Conservation (phyloP, 2,888 invertebrate genomes). For the Trypoxylon attenuatum region DNA sequence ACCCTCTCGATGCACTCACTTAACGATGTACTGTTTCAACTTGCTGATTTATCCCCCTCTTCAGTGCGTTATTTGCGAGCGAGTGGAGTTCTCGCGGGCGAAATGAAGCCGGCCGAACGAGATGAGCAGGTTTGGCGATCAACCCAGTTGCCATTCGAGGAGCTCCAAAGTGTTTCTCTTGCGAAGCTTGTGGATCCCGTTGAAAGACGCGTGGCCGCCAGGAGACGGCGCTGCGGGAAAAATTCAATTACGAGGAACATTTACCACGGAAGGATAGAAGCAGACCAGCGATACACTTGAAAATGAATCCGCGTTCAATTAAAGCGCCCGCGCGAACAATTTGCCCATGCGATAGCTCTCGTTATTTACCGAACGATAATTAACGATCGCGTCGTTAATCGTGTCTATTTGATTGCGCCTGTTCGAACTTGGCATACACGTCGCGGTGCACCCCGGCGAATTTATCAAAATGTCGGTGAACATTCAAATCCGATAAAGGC, state of each 20-base stretch:
- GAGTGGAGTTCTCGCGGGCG: too few species aligned
- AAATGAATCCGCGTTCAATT: slow-evolving; percentile 53
- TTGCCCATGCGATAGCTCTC: slow-evolving; percentile 46
- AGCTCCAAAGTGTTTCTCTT: too few species aligned
- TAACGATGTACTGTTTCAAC: too few species aligned
- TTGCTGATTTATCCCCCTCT: too few species aligned
- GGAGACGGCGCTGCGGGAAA: background rate
- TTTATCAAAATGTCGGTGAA: slow-evolving; percentile 48
- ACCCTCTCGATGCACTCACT: too few species aligned
- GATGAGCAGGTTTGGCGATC: too few species aligned
- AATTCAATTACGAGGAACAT: slow-evolving; percentile 13
- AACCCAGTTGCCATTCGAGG: too few species aligned
- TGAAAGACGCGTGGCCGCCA: background rate
- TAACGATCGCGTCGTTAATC: slow-evolving; percentile 62
- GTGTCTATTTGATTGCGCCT: slow-evolving; percentile 51
- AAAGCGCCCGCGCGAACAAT: slow-evolving; percentile 51
- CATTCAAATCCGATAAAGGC: slow-evolving; percentile 42
- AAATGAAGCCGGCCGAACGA: too few species aligned
- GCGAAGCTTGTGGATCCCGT: too few species aligned
- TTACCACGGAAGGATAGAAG: slow-evolving; percentile 22
- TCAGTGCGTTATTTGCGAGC: too few species aligned
- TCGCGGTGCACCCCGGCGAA: slow-evolving; percentile 28
- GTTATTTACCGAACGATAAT: slow-evolving; percentile 62
- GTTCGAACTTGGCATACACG: slow-evolving; percentile 28
- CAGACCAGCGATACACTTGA: slow-evolving; percentile 36